These are phyloP conservation scores for Clarias fuscus DNA, from an alignment of 2,797 vertebrate species.

Conservation along the genomic window DNA sequence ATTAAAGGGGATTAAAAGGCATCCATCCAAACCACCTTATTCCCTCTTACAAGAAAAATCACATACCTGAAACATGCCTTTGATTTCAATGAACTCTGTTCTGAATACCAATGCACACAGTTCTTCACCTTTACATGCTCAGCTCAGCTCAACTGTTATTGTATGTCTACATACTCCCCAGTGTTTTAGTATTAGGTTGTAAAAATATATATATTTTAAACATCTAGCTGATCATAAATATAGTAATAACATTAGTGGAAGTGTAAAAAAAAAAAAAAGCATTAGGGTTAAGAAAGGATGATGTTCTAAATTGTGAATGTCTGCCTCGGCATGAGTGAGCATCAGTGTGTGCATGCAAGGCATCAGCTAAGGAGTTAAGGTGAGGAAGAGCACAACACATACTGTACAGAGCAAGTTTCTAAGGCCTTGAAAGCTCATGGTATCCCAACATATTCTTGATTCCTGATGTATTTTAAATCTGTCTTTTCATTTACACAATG, in stretches of 20 bases:
- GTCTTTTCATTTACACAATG: background rate
- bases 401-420: background rate
- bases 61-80: background rate
- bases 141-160: background rate
- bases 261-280: constrained; percentile 22
- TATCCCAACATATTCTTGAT: too few relatives aligned
- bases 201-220: background rate
- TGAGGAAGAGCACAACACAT: background rate
- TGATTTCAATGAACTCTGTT: background rate
- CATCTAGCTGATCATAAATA: constrained; percentile 36
- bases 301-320: constrained; percentile 11
- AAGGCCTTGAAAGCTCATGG: background rate
- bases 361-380: background rate
- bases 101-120: background rate
- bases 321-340: too few relatives aligned
- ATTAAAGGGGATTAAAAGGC: background rate
- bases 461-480: background rate
- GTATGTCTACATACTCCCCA: background rate
- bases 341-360: background rate
- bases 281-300: background rate
- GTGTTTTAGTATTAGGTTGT: background rate
- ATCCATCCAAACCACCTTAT: background rate
- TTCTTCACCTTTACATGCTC: background rate
- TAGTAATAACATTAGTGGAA: constrained; percentile 7
- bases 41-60: background rate